Evolutionary conservation across 2,888 invertebrate species (phyloP).

Genomic region (Drosophila pseudotakahashii): DNA sequence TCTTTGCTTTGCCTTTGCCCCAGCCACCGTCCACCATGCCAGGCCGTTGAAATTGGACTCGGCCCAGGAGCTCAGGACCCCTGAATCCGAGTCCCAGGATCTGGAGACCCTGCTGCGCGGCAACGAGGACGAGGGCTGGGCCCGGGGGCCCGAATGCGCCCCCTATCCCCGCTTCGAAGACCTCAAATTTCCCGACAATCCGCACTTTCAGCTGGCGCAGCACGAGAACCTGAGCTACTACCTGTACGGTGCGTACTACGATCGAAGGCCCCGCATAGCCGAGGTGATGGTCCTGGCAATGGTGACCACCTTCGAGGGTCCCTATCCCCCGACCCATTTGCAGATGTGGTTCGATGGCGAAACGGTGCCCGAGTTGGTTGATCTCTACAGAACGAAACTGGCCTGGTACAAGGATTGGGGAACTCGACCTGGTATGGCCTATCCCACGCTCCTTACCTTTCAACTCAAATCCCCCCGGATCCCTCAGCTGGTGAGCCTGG

Average conservation of each 20-base stretch:
- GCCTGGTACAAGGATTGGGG: slow-evolving; percentile 50
- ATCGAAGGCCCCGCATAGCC: slow-evolving; percentile 27
- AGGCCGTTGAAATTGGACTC: not conserved
- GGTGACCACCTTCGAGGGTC: slow-evolving; percentile 21
- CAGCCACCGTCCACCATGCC: not conserved
- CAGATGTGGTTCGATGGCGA: slow-evolving; percentile 57
- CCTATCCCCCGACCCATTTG: slow-evolving; percentile 23
- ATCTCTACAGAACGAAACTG: slow-evolving; percentile 5
- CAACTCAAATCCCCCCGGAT: slow-evolving; percentile 16
- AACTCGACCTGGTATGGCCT: not conserved
- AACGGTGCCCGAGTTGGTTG: slow-evolving; percentile 31
- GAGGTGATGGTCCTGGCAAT: slow-evolving; percentile 45
- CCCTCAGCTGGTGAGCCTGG: slow-evolving; percentile 59
- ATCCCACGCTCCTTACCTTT: slow-evolving; percentile 44
- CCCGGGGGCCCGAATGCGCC: slow-evolving; percentile 30
- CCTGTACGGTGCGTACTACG: slow-evolving; percentile 53
- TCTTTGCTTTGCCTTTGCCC: no score
- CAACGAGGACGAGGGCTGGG: slow-evolving; percentile 26
- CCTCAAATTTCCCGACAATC: slow-evolving; percentile 4
- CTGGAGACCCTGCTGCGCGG: slow-evolving; percentile 32
- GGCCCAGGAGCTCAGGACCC: not conserved
- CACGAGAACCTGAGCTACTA: slow-evolving; percentile 48
- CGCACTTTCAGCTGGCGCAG: slow-evolving; percentile 28
- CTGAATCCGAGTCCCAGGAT: not conserved
- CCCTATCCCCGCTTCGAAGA: slow-evolving; percentile 50